Conservation (phyloP, 2,888 invertebrate species). For the Andrena bicolor region DNA sequence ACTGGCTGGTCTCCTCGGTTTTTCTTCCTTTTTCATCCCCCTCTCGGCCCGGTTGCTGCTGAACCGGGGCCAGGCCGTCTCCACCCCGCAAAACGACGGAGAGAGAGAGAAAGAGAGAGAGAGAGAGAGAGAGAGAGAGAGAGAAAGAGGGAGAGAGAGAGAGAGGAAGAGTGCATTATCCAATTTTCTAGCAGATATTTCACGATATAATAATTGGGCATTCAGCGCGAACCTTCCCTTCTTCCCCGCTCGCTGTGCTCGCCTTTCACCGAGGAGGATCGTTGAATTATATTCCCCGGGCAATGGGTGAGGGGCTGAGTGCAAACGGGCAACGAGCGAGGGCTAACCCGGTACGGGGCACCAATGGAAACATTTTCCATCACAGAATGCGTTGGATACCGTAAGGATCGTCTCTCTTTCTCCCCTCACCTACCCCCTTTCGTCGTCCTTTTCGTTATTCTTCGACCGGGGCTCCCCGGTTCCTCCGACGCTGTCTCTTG, state of each 20-base stretch:
- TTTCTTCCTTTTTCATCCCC: conserved; percentile 53
- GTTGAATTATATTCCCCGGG: conserved; percentile 75
- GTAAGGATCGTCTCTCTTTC: conserved; percentile 66
- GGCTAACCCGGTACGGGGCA: conserved; percentile 58
- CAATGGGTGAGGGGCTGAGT: conserved; percentile 72
- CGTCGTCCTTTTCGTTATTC: conserved; percentile 51
- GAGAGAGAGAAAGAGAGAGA: neutral
- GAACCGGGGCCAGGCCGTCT: conserved; percentile 39
- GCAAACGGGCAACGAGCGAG: conserved; percentile 67
- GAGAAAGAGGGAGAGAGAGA: conserved; percentile 7
- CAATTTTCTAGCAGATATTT: conserved; percentile 81
- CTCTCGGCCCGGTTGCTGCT: conserved; percentile 14
- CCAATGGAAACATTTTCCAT: conserved; percentile 77
- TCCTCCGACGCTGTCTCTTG: conserved; percentile 24
- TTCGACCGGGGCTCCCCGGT: conserved; percentile 34
- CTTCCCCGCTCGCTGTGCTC: conserved; percentile 38
- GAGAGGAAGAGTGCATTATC: conserved; percentile 74
- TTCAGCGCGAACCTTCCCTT: conserved; percentile 72
- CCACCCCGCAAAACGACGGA: conserved; percentile 42
- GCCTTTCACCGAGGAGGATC: conserved; percentile 66
- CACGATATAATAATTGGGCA: conserved; percentile 82
- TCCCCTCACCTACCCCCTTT: neutral
- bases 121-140: neutral
- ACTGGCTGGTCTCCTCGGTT: conserved; percentile 51
- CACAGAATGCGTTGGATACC: conserved; percentile 71